A percentile compares a stretch with the other conserved stretches of the same genome.
These are phyloP conservation scores for Odocoileus virginianus DNA, from an alignment of 2,113 vertebrate species.

Conservation along the genomic window DNA sequence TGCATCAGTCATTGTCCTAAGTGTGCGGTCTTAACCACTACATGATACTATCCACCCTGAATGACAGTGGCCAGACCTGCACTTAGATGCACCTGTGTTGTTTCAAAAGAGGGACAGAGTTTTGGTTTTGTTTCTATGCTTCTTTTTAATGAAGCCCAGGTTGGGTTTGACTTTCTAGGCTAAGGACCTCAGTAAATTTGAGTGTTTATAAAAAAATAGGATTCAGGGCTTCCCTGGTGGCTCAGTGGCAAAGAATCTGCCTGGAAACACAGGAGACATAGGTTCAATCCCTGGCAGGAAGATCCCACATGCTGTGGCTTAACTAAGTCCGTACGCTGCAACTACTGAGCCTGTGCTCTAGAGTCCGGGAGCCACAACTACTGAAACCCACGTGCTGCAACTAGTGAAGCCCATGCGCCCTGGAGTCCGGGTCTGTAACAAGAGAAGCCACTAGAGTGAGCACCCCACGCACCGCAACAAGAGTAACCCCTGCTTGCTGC, in stretches of 20 bases:
- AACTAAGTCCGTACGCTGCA: background rate
- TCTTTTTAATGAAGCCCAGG: background rate
- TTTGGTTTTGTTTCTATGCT: background rate
- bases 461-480: accelerated
- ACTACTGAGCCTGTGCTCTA: background rate
- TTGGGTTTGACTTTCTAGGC: background rate
- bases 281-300: background rate
- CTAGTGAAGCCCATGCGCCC: background rate
- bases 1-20: background rate
- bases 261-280: background rate
- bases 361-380: background rate
- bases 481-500: background rate
- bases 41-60: background rate
- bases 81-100: background rate
- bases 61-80: background rate
- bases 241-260: background rate
- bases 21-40: background rate
- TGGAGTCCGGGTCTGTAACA: background rate
- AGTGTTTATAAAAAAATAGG: background rate
- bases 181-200: background rate
- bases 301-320: background rate
- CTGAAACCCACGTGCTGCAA: background rate
- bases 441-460: background rate
- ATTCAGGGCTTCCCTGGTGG: background rate
- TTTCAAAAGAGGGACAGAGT: background rate